Conservation (phyloP, 2,113 vertebrate species). For the Cichladusa arquata region DNA sequence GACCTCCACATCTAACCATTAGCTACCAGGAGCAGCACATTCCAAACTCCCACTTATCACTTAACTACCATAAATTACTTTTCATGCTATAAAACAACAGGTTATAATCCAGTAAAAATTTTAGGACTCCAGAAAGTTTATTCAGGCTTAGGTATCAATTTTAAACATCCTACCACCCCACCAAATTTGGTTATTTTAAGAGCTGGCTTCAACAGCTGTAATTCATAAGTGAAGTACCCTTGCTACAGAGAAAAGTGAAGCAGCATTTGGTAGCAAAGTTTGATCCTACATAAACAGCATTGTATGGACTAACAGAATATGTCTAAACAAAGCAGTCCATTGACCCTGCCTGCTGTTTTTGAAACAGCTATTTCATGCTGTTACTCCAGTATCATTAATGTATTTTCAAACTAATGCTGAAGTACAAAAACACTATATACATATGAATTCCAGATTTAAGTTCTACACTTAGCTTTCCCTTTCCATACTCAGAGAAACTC, state of each 20-base stretch:
- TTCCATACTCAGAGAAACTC: neutral
- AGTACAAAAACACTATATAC: neutral
- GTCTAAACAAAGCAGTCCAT: neutral
- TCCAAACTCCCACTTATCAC: conserved; percentile 40
- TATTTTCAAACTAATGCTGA: neutral
- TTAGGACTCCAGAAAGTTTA: conserved; percentile 54
- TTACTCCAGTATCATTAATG: neutral
- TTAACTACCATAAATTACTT: conserved; percentile 61
- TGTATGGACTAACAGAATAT: neutral
- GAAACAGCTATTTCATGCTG: neutral
- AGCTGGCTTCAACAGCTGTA: conserved; percentile 3
- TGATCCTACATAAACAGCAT: neutral
- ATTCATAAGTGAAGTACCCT: neutral
- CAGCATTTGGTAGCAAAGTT: neutral
- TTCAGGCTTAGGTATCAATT: conserved; percentile 58
- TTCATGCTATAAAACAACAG: conserved; percentile 51
- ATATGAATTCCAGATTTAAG: neutral
- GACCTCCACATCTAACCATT: conserved; percentile 12
- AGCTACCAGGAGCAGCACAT: conserved; percentile 20
- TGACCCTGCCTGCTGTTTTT: neutral
- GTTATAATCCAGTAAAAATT: conserved; percentile 59
- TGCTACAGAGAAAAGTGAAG: neutral
- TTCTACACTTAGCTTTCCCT: neutral
- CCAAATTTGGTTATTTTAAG: conserved; percentile 41
- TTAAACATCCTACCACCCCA: conserved; percentile 18